Evolutionary conservation across 1,140 invertebrate species (phyloP).

Genomic region (Prorops nasuta): DNA sequence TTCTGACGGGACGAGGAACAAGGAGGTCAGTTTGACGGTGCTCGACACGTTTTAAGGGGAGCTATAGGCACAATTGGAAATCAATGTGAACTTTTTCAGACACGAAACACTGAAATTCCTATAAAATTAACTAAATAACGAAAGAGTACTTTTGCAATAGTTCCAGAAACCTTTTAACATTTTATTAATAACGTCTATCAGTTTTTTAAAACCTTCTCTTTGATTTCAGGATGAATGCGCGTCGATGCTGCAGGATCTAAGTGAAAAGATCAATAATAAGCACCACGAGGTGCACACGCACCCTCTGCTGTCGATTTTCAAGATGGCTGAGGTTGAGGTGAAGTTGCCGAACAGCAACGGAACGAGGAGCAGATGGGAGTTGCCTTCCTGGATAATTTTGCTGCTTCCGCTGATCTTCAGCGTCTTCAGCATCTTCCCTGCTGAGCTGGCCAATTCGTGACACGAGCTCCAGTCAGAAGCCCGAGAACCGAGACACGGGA

Average conservation of each 20-base stretch:
- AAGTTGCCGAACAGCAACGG: slow-evolving; percentile 48
- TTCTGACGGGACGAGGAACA: slow-evolving; percentile 33
- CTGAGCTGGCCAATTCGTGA: slow-evolving; percentile 28
- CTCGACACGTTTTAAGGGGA: neutral
- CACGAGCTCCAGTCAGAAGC: slow-evolving; percentile 13
- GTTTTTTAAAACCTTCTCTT: too few relatives aligned
- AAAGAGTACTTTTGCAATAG: too few relatives aligned
- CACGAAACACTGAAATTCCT: too few relatives aligned
- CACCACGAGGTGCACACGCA: slow-evolving; percentile 82
- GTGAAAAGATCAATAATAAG: slow-evolving; percentile 79
- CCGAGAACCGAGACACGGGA: too few relatives aligned
- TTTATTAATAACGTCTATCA: too few relatives aligned
- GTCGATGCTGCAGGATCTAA: slow-evolving; percentile 74
- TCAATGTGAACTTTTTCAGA: too few relatives aligned
- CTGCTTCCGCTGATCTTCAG: slow-evolving; percentile 27
- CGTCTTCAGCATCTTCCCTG: slow-evolving; percentile 16
- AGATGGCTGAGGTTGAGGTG: slow-evolving; percentile 87
- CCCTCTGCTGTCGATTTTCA: slow-evolving; percentile 82
- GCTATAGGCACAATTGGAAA: slow-evolving; percentile 29
- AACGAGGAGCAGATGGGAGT: too few relatives aligned
- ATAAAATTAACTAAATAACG: too few relatives aligned
- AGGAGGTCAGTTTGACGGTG: slow-evolving; percentile 7
- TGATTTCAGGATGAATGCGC: slow-evolving; percentile 78
- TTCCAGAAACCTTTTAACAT: too few relatives aligned
- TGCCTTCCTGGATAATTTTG: slow-evolving; percentile 20